These are phyloP conservation scores for Trichogramma dendrolimi DNA, from an alignment of 2,888 invertebrate species.

Conservation along the genomic window DNA sequence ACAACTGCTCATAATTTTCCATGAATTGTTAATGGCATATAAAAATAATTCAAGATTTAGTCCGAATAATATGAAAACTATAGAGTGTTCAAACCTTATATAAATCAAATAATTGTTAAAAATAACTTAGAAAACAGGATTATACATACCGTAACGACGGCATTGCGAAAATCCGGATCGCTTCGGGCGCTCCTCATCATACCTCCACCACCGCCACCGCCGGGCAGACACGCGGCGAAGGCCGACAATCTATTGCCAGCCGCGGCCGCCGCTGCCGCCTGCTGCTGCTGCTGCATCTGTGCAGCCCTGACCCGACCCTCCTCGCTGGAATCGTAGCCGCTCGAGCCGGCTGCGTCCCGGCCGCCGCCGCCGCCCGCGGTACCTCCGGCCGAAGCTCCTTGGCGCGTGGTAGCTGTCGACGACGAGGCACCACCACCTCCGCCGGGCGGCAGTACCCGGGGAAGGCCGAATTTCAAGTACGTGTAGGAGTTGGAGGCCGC, in stretches of 20 bases:
- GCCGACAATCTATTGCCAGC: conserved; percentile 9
- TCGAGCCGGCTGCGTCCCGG: conserved; percentile 71
- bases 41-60: too few species aligned
- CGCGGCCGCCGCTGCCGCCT: conserved; percentile 4
- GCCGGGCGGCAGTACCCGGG: conserved; percentile 79
- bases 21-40: too few species aligned
- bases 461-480: conserved; percentile 89
- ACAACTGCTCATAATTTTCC: too few species aligned
- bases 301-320: conserved; percentile 55
- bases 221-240: conserved; percentile 4
- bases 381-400: too few species aligned
- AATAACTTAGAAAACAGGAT: too few species aligned
- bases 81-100: too few species aligned
- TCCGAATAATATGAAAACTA: too few species aligned
- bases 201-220: conserved; percentile 19
- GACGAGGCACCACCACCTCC: too few species aligned
- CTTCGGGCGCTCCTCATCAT: conserved; percentile 70
- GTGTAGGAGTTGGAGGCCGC: conserved; percentile 91
- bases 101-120: too few species aligned
- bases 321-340: conserved; percentile 89
- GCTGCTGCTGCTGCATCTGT: conserved; percentile 49
- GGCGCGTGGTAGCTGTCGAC: conserved; percentile 65
- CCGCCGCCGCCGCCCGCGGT: conserved; percentile 80
- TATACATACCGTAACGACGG: conserved; percentile 7
- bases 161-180: conserved; percentile 71